phyloP scores from a whole-genome alignment of 2,888 invertebrate species.

The Eueremaeus valkanovi region DNA sequence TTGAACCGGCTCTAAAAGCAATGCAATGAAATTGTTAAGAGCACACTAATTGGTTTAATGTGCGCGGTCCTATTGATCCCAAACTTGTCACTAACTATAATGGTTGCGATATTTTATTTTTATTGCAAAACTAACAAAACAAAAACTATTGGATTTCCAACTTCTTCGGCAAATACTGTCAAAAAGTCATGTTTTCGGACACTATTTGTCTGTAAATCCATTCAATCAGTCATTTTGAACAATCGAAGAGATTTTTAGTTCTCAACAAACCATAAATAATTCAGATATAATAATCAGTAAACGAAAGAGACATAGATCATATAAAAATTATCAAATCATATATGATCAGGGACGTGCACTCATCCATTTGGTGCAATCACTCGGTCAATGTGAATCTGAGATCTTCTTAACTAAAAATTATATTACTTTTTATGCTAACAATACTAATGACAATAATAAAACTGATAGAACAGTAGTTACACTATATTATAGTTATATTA shows the following conservation, averaged over 20 bases:
- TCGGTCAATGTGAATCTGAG: no score
- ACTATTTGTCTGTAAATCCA: neutral
- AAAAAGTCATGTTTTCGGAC: constrained; percentile 7
- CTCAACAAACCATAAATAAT: no score
- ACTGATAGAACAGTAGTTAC: constrained; percentile 14
- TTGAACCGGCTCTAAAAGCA: constrained; percentile 2
- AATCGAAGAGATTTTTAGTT: no score
- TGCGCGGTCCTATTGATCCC: constrained; percentile 5
- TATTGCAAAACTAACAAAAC: constrained; percentile 25
- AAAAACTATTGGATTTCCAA: constrained; percentile 9
- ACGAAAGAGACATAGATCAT: neutral
- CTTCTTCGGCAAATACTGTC: neutral
- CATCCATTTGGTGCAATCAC: no score
- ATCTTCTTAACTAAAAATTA: no score
- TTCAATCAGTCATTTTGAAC: no score
- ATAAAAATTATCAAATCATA: no score
- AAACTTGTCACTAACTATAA: constrained; percentile 6
- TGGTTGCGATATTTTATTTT: constrained; percentile 8
- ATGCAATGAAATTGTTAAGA: constrained; percentile 27
- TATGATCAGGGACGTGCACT: no score
- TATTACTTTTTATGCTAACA: constrained; percentile 16
- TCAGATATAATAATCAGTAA: neutral
- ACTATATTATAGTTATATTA: no score
- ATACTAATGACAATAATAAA: no score
- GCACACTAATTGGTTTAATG: constrained; percentile 20